Evolutionary conservation across 2,797 vertebrate species (phyloP), one percentile per base, ranked within the genome.

Genomic region (Chrysocyon brachyurus): DNA sequence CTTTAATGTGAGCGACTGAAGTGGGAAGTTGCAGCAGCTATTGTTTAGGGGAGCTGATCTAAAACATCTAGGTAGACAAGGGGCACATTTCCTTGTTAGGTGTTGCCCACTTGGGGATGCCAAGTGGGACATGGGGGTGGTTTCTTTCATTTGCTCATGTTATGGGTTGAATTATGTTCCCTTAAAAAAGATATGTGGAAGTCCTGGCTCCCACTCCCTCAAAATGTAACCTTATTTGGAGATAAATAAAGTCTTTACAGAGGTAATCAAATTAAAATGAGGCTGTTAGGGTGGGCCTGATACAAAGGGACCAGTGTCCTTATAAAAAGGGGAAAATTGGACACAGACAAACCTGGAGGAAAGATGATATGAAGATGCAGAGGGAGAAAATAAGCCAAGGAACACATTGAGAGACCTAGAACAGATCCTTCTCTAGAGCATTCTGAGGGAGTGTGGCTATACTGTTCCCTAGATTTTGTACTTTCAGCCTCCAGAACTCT

Each of bases 41-140:
- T 36, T 52, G 28, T 56, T 94, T 22, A 8, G n/a, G 40, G 56
- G 17, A 33, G 4, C 31, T 26, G 17, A 15, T 40, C 19, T 19
- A 46, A 75, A 57, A 73, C 1, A 59, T 61, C 19, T 10, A 73
- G 26, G 7, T 40, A 26, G 57, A 78, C 3, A 28, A 49, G 28
- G 9, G 26, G 1, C 6, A 19, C 1, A 12, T 0, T 40, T 57
- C 10, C 26, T 57, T 16, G 5, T 66, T 28, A 6, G 15, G 26
- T 66, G 3, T 85, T 8, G 12, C 11, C 6, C 26, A 26, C 19
- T 40, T 91, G 61, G 5, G 19, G 57, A 85, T 3, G 16, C 21
- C 10, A 16, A 46, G 31, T 6, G 22, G 22, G 26, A 17, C 21
- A 1, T 1, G 8, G 33, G 7, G 66, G 33, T 5, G 49, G 3